Evolutionary conservation across 2,113 vertebrate species (phyloP), one percentile per base, ranked within the genome.

Genomic region (Thryonomys swinderianus): DNA sequence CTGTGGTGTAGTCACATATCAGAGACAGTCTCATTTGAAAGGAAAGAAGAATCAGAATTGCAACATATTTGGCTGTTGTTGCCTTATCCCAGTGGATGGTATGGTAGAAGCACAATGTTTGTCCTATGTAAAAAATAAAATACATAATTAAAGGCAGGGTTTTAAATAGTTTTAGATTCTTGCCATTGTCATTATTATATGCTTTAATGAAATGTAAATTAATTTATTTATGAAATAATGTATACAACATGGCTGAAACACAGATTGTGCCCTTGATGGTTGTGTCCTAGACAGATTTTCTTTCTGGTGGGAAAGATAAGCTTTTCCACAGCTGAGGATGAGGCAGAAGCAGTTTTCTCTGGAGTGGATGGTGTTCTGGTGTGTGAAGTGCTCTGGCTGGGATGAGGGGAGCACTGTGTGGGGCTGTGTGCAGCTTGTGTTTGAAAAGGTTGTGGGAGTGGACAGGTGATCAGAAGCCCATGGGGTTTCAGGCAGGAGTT

Each of bases 401-500:
- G 40, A 17, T 95, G 42, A 74, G 88, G 73, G 67, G 85, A 71
- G 78, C 66, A 88, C 92, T 71, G 66, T 85, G 16, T 42, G 66
- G 85, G 84, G 88, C 40, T 17, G 59, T 92, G 45, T 66, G 81
- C 78, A 66, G 61, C 91, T 78, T 91, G 12, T 88, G n/a, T 81
- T 92, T 91, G 93, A 67, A 94, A 88, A 91, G 78, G 85, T 79
- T 74, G 93, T 79, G 83, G 91, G 73, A 88, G 79, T 85, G 94
- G 96, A 82, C 88, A 62, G 67, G 61, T 88, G 95, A 55, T 96
- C 90, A 95, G 89, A 73, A 83, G 88, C 73, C 88, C 88, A 95
- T 82, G 85, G 91, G 95, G 92, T 97, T 97, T 97, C 57, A 95
- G 85, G 83, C 88, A 93, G 90, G 96, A 95, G 95, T 85, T 92